A percentile compares a stretch with the other conserved stretches of the same genome.
Evolutionary conservation across 2,797 vertebrate genomes (phyloP).

Genomic region (Clangula hyemalis): DNA sequence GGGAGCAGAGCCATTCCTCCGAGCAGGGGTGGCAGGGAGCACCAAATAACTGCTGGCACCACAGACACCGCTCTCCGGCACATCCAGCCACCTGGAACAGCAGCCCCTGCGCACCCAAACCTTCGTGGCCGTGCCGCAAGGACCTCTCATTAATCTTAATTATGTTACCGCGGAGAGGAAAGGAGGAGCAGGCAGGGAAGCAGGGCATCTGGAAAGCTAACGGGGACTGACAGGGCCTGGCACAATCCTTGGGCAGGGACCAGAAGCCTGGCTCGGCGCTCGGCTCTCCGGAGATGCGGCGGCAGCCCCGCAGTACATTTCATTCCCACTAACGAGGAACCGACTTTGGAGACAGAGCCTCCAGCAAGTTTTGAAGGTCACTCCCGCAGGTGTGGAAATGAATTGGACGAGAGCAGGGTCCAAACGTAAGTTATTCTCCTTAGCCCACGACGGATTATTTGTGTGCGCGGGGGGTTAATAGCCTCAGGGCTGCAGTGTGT

Average conservation of each 20-base stretch:
- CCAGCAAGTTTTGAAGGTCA: slow-evolving; percentile 43
- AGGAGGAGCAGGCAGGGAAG: neutral
- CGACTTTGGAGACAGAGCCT: slow-evolving; percentile 19
- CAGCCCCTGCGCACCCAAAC: neutral
- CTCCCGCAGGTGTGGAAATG: slow-evolving; percentile 37
- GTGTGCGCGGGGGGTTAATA: neutral
- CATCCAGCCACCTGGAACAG: neutral
- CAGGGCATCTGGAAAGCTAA: neutral
- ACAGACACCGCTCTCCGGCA: neutral
- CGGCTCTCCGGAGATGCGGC: neutral
- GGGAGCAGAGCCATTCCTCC: neutral
- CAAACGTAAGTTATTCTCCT: neutral
- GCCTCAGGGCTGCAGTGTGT: neutral
- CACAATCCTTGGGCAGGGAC: neutral
- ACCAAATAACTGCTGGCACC: neutral
- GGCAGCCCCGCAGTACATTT: neutral
- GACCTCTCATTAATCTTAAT: neutral
- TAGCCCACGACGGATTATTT: neutral
- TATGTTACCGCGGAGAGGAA: fast-evolving
- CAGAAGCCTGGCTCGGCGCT: neutral
- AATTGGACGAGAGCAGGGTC: neutral
- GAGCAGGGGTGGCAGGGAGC: neutral
- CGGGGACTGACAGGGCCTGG: neutral
- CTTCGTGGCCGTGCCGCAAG: neutral
- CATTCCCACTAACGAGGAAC: slow-evolving; percentile 35